phyloP scores from a whole-genome alignment of 1,140 invertebrate genomes.

The Heliothis subflexa region DNA sequence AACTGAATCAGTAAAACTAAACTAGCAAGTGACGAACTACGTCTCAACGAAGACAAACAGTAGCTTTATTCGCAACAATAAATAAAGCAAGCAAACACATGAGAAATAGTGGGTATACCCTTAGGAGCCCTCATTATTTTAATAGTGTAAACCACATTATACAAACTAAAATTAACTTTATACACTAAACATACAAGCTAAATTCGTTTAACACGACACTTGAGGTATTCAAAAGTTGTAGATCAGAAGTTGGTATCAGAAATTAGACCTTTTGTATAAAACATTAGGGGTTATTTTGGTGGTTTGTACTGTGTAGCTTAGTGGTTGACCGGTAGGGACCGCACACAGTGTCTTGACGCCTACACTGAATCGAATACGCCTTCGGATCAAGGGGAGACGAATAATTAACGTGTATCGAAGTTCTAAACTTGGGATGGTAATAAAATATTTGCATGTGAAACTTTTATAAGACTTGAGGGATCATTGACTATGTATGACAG shows the following conservation, averaged over 20 bases:
- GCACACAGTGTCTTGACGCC: constrained; percentile 71
- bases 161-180: constrained; percentile 60
- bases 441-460: constrained; percentile 52
- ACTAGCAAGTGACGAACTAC: constrained; percentile 57
- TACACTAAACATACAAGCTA: constrained; percentile 44
- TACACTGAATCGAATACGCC: constrained; percentile 58
- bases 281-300: constrained; percentile 51
- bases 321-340: constrained; percentile 70
- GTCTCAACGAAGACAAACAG: constrained; percentile 69
- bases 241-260: constrained; percentile 40
- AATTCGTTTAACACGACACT: constrained; percentile 41
- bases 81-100: constrained; percentile 78
- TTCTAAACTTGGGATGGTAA: constrained; percentile 43
- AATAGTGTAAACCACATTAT: constrained; percentile 69
- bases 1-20: constrained; percentile 41
- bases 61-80: constrained; percentile 78
- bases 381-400: constrained; percentile 49
- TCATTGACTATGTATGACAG: constrained; percentile 31
- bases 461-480: constrained; percentile 14
- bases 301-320: constrained; percentile 53
- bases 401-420: constrained; percentile 67
- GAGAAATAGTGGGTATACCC: constrained; percentile 80
- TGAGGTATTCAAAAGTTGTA: constrained; percentile 61
- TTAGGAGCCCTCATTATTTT: constrained; percentile 80
- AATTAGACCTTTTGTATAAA: constrained; percentile 50